These are phyloP conservation scores for Yponomeuta sedellus DNA, from an alignment of 2,888 invertebrate genomes.

Conservation along the genomic window DNA sequence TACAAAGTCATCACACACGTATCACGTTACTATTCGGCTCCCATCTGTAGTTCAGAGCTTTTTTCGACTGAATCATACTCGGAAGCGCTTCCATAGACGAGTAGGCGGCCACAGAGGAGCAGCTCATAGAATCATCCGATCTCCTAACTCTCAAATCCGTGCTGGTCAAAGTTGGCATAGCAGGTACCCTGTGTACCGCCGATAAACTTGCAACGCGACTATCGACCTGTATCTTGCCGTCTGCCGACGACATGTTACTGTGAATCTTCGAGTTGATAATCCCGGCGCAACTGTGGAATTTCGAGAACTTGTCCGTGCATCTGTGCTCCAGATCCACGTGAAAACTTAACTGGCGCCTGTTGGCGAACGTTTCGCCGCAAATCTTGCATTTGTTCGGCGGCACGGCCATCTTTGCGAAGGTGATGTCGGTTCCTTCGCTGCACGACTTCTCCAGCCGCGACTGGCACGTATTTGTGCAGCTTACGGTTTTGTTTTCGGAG, in stretches of 20 bases:
- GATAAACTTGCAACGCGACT: slow-evolving; percentile 42
- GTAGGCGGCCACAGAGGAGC: neutral
- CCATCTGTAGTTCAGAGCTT: slow-evolving; percentile 44
- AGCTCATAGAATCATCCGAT: neutral
- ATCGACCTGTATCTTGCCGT: slow-evolving; percentile 23
- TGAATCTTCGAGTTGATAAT: slow-evolving; percentile 28
- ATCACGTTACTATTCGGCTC: slow-evolving; percentile 59
- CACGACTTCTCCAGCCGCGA: slow-evolving; percentile 21
- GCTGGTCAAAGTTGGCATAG: slow-evolving; percentile 24
- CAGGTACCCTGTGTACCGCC: slow-evolving; percentile 43
- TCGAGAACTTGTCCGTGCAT: slow-evolving; percentile 43
- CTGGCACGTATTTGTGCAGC: slow-evolving; percentile 35
- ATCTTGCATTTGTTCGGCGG: slow-evolving; percentile 32
- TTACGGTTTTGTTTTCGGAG: slow-evolving; percentile 38
- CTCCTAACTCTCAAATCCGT: neutral
- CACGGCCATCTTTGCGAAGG: slow-evolving; percentile 17
- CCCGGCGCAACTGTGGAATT: slow-evolving; percentile 49
- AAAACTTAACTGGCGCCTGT: slow-evolving; percentile 50
- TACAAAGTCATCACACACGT: slow-evolving; percentile 34
- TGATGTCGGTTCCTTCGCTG: slow-evolving; percentile 23
- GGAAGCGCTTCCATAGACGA: slow-evolving; percentile 38
- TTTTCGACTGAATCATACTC: slow-evolving; percentile 18
- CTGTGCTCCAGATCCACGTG: slow-evolving; percentile 52
- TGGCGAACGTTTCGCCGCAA: slow-evolving; percentile 48
- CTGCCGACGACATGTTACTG: neutral